phyloP scores from a whole-genome alignment of 2,797 vertebrate species.

The Acanthiza pusilla region DNA sequence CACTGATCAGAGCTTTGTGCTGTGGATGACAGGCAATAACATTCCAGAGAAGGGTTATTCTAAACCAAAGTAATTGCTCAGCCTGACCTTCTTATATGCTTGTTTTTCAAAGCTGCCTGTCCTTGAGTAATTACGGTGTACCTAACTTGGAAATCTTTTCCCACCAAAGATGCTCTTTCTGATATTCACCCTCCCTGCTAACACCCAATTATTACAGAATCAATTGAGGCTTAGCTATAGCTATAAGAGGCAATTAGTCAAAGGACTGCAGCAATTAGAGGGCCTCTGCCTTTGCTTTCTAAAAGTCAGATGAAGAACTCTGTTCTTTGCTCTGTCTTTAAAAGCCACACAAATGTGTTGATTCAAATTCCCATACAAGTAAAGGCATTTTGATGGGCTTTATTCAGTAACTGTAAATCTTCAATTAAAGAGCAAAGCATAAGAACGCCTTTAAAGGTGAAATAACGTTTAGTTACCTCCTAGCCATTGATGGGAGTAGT shows the following conservation, averaged over 20 bases:
- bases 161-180: neutral
- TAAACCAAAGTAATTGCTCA: slow-evolving; percentile 30
- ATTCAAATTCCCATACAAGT: neutral
- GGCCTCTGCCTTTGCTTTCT: neutral
- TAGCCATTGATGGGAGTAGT: neutral
- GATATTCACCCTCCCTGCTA: neutral
- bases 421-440: neutral
- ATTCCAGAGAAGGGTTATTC: neutral
- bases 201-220: slow-evolving; percentile 17
- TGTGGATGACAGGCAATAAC: neutral
- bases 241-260: slow-evolving; percentile 19
- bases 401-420: neutral
- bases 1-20: neutral
- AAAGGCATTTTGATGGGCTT: neutral
- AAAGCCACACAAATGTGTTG: neutral
- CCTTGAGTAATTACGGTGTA: slow-evolving; percentile 33
- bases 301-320: neutral
- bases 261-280: neutral
- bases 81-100: slow-evolving; percentile 6
- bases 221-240: neutral
- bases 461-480: neutral
- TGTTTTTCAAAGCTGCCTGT: slow-evolving; percentile 32
- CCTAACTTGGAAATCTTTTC: neutral
- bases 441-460: neutral
- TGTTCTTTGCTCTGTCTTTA: neutral